A percentile compares a stretch with the other conserved stretches of the same genome.
Evolutionary conservation across 2,113 vertebrate species (phyloP).

Genomic region (Lontra canadensis): DNA sequence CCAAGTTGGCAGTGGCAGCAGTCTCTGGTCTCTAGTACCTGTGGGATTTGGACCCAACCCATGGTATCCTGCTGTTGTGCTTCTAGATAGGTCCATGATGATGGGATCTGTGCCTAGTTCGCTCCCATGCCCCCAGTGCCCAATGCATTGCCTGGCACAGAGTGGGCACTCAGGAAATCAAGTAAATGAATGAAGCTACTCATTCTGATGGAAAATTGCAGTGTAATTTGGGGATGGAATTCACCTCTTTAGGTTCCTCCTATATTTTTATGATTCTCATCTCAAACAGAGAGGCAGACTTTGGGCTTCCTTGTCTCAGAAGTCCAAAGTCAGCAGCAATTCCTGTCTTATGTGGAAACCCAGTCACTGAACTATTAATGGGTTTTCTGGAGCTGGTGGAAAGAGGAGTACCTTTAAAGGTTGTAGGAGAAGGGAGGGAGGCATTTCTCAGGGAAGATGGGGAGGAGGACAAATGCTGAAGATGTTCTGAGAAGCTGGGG

Average conservation of each 20-base stretch:
- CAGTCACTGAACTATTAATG: not conserved
- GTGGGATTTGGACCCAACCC: conserved; percentile 2
- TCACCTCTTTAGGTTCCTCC: not conserved
- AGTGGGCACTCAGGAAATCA: not conserved
- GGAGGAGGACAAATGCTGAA: not conserved
- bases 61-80: not conserved
- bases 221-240: not conserved
- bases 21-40: not conserved
- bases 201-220: not conserved
- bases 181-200: not conserved
- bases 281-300: not conserved
- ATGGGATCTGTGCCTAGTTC: not conserved
- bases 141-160: not conserved
- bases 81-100: not conserved
- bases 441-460: not conserved
- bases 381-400: not conserved
- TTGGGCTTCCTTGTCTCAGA: not conserved
- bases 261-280: not conserved
- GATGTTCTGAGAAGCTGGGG: not conserved
- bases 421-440: not conserved
- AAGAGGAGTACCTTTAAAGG: not conserved
- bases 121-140: not conserved
- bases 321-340: not conserved
- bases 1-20: not conserved
- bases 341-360: not conserved